Evolutionary conservation across 2,888 invertebrate species (phyloP).

Genomic region (Tethea ocularis): DNA sequence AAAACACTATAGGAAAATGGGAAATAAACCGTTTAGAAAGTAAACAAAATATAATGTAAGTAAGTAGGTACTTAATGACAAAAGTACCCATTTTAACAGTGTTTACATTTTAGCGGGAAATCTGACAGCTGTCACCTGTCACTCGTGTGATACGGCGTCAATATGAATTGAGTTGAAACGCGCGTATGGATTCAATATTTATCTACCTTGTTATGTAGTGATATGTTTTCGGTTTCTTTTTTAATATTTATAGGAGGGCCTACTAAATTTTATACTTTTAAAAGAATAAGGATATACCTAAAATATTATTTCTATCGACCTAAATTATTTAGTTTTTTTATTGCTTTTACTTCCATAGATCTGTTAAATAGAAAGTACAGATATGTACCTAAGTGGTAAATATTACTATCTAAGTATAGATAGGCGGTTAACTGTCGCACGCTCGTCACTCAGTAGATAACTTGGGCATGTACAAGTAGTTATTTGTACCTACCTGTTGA

Average conservation of each 20-base stretch:
- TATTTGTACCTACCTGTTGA: slow-evolving; percentile 25
- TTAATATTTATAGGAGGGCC: no score
- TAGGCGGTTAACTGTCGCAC: slow-evolving; percentile 20
- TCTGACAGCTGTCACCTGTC: slow-evolving; percentile 67
- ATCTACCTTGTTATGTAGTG: not conserved
- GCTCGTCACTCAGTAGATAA: slow-evolving; percentile 28
- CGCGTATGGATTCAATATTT: not conserved
- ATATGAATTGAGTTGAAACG: no score
- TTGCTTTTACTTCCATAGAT: no score
- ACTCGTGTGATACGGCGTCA: slow-evolving; percentile 40
- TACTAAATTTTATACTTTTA: no score
- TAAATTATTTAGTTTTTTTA: no score
- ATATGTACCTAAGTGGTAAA: slow-evolving; percentile 9
- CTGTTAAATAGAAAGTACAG: not conserved
- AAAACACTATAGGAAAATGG: no score
- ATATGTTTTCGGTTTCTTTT: not conserved
- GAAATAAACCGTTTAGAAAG: not conserved
- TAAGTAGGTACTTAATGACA: slow-evolving; percentile 19
- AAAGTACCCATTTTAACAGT: slow-evolving; percentile 29
- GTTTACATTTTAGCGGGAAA: slow-evolving; percentile 53
- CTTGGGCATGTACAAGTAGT: slow-evolving; percentile 18
- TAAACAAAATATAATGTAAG: not conserved
- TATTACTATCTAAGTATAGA: slow-evolving; percentile 16
- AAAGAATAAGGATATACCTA: no score
- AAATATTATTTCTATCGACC: no score